Base-by-base conservation (phyloP, 2,888 invertebrate species). In the Ochropacha duplaris region DNA sequence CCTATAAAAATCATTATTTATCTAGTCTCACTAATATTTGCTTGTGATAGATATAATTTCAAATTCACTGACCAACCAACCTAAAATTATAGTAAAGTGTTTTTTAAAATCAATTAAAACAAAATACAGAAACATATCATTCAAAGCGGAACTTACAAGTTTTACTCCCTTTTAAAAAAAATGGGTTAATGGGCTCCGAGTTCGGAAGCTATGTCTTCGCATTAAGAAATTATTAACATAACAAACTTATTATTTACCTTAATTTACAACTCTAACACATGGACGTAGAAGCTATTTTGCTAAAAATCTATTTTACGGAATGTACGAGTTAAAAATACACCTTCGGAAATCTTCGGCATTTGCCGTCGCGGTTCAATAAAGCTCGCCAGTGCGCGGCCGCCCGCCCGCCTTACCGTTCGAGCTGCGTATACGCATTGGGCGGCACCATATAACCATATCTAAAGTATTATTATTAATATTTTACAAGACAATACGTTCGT, bases 141-240 rank as follows among this genome's bases (percentile, higher is more conserved):
- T 64, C 66, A 66, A 66, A 65, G 56, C 73, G 74, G 67, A 75
- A 77, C 77, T 72, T 72, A 66, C 72, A 70, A 73, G 73, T 78
- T 81, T 81, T 78, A 74, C 73, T 76, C 73, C 79, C 79, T 81
- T 84, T 81, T 80, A 78, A 68, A 76, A n/a, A 83, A 88, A 87
- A 86, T 90, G 79, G 91, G 91, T 90, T 90, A 90, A 88, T 87
- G 83, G 84, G 82, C 76, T 79, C 78, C 74, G 75, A 66, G 78
- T 77, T 81, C 82, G 76, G 78, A 81, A 85, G 76, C 74, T 74
- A 63, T 68, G 76, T 75, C 71, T 77, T 77, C 78, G 69, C 80
- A 82, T 84, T 82, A 82, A 81, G 80, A 86, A 85, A 81, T 78
- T 79, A 81, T 63, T 61, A 63, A 64, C 54, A 64, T 54, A 55